Percentiles rank a stretch among this genome's conserved stretches.
Evolutionary conservation across 2,888 invertebrate genomes (phyloP).

Genomic region (Perdita meconis): DNA sequence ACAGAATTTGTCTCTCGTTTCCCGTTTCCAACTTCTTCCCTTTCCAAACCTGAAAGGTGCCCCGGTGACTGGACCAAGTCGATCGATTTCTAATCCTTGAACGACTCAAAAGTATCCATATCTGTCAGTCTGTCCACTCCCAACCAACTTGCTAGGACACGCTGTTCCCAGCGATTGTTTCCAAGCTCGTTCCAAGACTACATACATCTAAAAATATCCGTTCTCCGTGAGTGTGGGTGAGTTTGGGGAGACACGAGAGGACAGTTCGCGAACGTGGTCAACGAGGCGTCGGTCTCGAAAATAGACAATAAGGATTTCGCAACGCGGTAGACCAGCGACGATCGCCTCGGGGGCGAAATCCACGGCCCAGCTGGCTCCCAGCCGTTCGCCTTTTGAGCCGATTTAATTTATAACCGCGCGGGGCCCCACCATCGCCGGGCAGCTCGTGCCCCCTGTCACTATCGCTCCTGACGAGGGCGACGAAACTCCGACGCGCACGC

Average conservation of each 20-base stretch:
- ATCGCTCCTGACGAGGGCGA: conserved; percentile 56
- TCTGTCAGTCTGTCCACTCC: too few species aligned
- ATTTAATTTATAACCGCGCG: conserved; percentile 55
- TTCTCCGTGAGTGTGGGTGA: background rate
- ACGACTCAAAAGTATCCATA: too few species aligned
- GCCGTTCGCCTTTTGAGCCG: conserved; percentile 53
- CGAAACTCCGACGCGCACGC: conserved; percentile 44
- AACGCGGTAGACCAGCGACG: conserved; percentile 27
- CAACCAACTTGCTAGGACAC: too few species aligned
- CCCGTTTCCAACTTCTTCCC: too few species aligned
- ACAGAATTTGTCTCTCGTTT: too few species aligned
- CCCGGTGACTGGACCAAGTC: too few species aligned
- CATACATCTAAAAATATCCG: background rate
- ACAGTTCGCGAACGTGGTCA: conserved; percentile 19
- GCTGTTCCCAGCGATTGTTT: too few species aligned
- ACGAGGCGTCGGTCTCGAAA: conserved; percentile 38
- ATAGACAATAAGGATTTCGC: conserved; percentile 48
- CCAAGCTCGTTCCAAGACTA: too few species aligned
- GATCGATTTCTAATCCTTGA: too few species aligned
- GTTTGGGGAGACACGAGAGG: conserved; percentile 1
- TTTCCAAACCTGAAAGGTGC: too few species aligned
- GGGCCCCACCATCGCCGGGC: conserved; percentile 26
- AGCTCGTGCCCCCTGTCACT: conserved; percentile 51
- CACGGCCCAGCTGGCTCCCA: conserved; percentile 33
- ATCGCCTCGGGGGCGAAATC: conserved; percentile 49